Conservation (phyloP, 2,797 vertebrate species). For the Phataginus tetradactyla region DNA sequence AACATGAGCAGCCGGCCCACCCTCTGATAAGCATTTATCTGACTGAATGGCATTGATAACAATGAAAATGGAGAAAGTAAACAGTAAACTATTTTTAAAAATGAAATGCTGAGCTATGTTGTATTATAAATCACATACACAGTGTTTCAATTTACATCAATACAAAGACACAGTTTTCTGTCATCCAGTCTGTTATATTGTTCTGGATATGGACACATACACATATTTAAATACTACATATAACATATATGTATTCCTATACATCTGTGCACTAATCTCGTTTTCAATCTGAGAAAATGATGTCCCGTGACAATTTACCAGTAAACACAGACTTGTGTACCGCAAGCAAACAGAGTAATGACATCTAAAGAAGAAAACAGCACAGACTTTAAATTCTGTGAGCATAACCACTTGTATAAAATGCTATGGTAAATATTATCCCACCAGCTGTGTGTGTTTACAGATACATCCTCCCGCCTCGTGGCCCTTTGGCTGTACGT, state of each 20-base stretch:
- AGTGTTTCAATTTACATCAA: too few species aligned
- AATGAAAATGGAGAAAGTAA: not conserved
- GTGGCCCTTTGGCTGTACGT: fast-evolving
- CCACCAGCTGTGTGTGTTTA: fast-evolving
- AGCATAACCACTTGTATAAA: not conserved
- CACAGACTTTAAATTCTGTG: not conserved
- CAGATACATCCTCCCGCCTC: fast-evolving
- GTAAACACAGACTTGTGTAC: not conserved
- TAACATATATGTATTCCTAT: too few species aligned
- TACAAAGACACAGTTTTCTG: not conserved
- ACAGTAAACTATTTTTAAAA: not conserved
- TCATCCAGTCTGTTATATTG: not conserved
- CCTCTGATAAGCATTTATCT: too few species aligned
- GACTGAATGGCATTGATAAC: not conserved
- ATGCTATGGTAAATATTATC: not conserved
- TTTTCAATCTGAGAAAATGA: not conserved
- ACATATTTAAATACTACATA: not conserved
- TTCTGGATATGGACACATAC: not conserved
- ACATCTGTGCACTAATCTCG: not conserved
- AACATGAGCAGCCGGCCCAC: not conserved
- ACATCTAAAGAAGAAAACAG: fast-evolving
- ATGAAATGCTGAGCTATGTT: not conserved
- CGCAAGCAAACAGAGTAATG: not conserved
- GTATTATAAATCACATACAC: not conserved
- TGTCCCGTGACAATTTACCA: not conserved